Base-by-base conservation (phyloP, 2,888 invertebrate species). In the Luperina nickerlii region DNA sequence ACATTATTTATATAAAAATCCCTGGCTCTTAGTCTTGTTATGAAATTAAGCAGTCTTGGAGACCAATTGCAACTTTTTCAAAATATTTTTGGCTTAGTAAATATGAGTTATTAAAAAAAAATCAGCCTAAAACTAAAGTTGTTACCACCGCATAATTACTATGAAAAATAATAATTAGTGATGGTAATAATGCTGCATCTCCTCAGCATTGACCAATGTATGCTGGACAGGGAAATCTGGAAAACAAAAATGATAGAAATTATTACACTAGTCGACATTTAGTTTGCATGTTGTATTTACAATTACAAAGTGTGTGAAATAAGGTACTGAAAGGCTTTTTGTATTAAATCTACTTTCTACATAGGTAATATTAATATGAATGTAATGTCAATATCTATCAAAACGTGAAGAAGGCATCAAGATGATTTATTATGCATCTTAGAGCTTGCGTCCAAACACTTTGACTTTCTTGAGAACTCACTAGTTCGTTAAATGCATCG, bases 221-320 rank as follows among this genome's bases (percentile, higher is more conserved):
- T 93, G 92, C 77, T 95, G 93, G 63, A 90, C 90, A 81, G 96
- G 96, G 87, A 94, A 84, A 90, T 96, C 96, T 97, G 96, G 48
- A 95, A 96, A 45, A 84, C 54, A 65, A 63, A 86, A 87, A 83
- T 77, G 70, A 4, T 68, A 42, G 0, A 68, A 42, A 67, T 54
- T 66, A 76, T 60, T 48, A 62, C 32, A 48, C 74, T 45, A 48
- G 15, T 38, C 27, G 15, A 62, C 8, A 66, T 60, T 24, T 60
- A 3, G 1, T 48, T 65, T 20, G 13, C 8, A 65, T 63, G n/a
- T 57, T 68, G 15, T 73, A 69, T 73, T 75, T 79, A 83, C 79
- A 83, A 57, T 54, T 68, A 70, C 68, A 42, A 57, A 48, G 18
- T 69, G 62, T 62, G 6, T 54, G 57, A 60, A 54, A 65, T 69